phyloP scores from a whole-genome alignment of 2,113 vertebrate species.

The Sceloporus undulatus region DNA sequence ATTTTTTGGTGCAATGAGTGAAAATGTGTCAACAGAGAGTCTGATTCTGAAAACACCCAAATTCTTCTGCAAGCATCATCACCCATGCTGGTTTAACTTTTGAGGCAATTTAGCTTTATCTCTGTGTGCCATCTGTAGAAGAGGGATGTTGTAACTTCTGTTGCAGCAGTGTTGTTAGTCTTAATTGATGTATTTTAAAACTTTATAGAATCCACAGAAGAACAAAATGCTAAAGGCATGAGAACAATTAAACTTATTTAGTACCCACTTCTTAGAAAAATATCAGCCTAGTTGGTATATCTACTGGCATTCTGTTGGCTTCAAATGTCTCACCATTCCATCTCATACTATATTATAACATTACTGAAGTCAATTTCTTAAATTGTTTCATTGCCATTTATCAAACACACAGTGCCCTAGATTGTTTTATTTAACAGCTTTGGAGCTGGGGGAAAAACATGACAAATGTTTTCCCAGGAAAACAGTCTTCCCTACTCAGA shows the following conservation, averaged over 20 bases:
- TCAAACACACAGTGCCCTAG: not conserved
- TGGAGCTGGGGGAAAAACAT: not conserved
- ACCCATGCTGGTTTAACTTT: constrained; percentile 8
- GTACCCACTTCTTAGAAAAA: not conserved
- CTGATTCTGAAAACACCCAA: not conserved
- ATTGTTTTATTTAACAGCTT: not conserved
- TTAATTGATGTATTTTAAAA: constrained; percentile 1
- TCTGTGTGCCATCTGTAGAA: constrained; percentile 1
- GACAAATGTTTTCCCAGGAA: constrained; percentile 8
- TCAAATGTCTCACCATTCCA: not conserved
- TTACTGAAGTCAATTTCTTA: not conserved
- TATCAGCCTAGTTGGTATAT: not conserved
- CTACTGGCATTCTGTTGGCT: not conserved
- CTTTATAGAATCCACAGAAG: not conserved
- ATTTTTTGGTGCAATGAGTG: not conserved
- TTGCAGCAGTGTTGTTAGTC: not conserved
- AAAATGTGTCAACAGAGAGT: not conserved
- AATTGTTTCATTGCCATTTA: not conserved
- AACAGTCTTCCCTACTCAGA: not conserved
- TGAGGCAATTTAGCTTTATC: not conserved
- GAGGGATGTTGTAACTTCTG: not conserved
- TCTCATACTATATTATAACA: not conserved
- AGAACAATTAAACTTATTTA: not conserved
- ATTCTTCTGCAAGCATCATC: constrained; percentile 4
- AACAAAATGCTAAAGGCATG: not conserved